These are phyloP conservation scores for Ornithoptera alexandrae DNA, from an alignment of 2,888 invertebrate genomes.

Conservation along the genomic window DNA sequence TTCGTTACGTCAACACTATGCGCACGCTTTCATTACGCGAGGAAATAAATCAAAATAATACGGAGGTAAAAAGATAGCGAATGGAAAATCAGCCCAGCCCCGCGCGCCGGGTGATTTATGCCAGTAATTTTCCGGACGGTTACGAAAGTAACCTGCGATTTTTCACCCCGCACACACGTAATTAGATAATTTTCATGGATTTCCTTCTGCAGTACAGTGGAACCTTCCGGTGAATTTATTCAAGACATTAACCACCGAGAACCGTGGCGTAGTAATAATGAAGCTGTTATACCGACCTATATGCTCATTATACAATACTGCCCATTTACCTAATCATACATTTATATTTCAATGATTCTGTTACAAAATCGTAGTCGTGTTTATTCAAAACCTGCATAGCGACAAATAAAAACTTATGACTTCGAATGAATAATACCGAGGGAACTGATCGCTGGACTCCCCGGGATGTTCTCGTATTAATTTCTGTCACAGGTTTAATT, in stretches of 20 bases:
- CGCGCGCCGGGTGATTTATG: slow-evolving; percentile 69
- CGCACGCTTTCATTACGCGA: slow-evolving; percentile 75
- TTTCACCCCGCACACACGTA: slow-evolving; percentile 75
- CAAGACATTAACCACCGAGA: slow-evolving; percentile 32
- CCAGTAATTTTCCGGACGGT: slow-evolving; percentile 76
- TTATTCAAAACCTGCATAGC: slow-evolving; percentile 9
- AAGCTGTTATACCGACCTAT: slow-evolving; percentile 26
- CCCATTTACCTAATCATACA: background rate
- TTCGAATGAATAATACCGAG: slow-evolving; percentile 59
- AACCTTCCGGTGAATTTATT: slow-evolving; percentile 21
- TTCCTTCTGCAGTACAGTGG: slow-evolving; percentile 38
- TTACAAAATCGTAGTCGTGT: background rate
- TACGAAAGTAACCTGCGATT: slow-evolving; percentile 77
- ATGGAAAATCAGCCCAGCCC: slow-evolving; percentile 73
- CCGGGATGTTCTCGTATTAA: slow-evolving; percentile 68
- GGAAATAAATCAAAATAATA: slow-evolving; percentile 79
- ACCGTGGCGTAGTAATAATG: slow-evolving; percentile 40
- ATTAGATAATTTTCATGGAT: slow-evolving; percentile 75
- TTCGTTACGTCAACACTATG: slow-evolving; percentile 68
- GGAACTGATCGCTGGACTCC: slow-evolving; percentile 48
- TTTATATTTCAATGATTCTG: background rate
- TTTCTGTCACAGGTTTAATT: slow-evolving; percentile 78
- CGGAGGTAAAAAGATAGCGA: slow-evolving; percentile 74
- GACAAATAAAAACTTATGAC: slow-evolving; percentile 61
- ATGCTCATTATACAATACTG: background rate